These are phyloP conservation scores for Lithophane leautieri DNA, from an alignment of 2,888 invertebrate genomes.

Conservation along the genomic window DNA sequence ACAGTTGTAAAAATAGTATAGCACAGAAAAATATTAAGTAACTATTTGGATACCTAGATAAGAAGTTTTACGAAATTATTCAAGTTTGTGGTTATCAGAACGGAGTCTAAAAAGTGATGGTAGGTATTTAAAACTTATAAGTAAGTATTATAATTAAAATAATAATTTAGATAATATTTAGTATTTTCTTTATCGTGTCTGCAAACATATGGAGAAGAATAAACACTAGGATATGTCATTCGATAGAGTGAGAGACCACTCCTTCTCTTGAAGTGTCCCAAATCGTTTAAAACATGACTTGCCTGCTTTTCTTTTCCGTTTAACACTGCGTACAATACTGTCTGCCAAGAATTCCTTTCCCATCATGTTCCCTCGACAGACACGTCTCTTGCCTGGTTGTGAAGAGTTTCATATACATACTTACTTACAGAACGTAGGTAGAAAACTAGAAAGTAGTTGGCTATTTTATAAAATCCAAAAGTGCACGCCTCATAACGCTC, in stretches of 20 bases:
- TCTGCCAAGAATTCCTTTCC: background rate
- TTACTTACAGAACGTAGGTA: background rate
- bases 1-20: background rate
- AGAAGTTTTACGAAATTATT: background rate
- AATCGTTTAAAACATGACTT: background rate
- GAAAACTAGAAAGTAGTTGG: background rate
- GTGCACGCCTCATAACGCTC: too few relatives aligned
- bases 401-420: background rate
- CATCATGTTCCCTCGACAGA: background rate
- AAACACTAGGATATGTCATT: background rate
- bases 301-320: background rate
- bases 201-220: background rate
- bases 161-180: background rate
- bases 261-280: background rate
- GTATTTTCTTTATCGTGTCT: background rate
- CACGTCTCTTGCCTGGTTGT: background rate
- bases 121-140: conserved; percentile 16
- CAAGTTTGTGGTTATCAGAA: background rate
- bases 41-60: background rate
- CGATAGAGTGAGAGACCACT: background rate
- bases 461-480: background rate
- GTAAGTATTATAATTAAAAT: background rate
- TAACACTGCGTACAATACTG: background rate
- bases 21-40: background rate
- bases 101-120: conserved; percentile 18